A percentile compares a stretch with the other conserved stretches of the same genome.
Evolutionary conservation across 2,888 invertebrate genomes (phyloP).

Genomic region (Erpobdella octoculata): DNA sequence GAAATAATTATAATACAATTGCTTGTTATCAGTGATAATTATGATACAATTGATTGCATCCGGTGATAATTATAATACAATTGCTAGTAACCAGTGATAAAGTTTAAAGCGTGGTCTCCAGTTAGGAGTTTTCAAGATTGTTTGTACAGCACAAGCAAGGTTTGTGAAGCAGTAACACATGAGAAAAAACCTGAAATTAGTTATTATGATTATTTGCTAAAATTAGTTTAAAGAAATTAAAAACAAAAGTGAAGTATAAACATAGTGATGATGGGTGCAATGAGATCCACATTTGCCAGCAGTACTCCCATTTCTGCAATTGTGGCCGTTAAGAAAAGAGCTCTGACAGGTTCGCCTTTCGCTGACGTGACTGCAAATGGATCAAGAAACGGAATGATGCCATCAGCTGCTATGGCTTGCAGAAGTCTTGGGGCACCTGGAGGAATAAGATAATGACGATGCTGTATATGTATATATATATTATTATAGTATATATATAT

Average conservation of each 20-base stretch:
- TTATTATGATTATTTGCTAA: no score
- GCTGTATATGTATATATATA: constrained; percentile 1
- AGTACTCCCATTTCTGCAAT: constrained; percentile 64
- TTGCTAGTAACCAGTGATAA: constrained; percentile 75
- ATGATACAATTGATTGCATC: background rate
- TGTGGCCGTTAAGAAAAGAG: constrained; percentile 70
- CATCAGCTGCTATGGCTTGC: constrained; percentile 94
- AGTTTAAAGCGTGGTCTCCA: constrained; percentile 97
- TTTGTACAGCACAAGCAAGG: constrained; percentile 94
- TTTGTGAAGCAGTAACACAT: constrained; percentile 99
- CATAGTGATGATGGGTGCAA: constrained; percentile 94
- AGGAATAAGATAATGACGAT: background rate
- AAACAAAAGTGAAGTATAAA: constrained; percentile 45
- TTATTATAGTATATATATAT: no score
- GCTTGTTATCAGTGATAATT: background rate
- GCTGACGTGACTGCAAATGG: constrained; percentile 77
- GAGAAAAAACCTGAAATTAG: constrained; percentile 75
- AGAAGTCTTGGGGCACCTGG: constrained; percentile 58
- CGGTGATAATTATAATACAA: background rate
- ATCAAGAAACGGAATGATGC: constrained; percentile 88
- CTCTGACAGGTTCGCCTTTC: constrained; percentile 89
- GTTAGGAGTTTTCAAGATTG: constrained; percentile 79
- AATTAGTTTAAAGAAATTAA: no score
- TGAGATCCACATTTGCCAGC: constrained; percentile 86
- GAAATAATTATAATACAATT: background rate